These are phyloP conservation scores for Pantherophis alleghaniensis DNA, from an alignment of 2,797 vertebrate genomes.

Conservation along the genomic window DNA sequence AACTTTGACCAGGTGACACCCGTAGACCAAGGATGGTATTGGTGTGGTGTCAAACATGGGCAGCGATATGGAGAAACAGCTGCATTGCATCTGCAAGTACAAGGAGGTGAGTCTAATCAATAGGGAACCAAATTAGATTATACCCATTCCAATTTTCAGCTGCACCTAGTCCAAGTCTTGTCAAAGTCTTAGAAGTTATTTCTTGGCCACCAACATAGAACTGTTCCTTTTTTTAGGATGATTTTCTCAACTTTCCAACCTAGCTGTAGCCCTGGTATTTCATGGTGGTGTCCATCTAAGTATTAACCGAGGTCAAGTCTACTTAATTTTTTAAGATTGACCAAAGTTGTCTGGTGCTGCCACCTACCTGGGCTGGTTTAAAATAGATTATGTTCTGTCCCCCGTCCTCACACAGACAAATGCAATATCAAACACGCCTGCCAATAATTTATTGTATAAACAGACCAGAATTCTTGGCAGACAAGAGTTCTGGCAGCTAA, in stretches of 20 bases:
- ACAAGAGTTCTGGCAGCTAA: too few relatives aligned
- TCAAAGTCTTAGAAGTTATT: neutral
- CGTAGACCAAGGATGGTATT: slow-evolving; percentile 71
- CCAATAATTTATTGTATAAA: too few relatives aligned
- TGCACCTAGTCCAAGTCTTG: neutral
- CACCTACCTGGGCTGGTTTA: neutral
- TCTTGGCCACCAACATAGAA: neutral
- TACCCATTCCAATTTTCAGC: too few relatives aligned
- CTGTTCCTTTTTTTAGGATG: neutral
- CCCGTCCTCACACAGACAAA: too few relatives aligned
- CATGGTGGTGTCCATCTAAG: neutral
- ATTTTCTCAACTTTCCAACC: neutral
- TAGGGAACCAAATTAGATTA: neutral
- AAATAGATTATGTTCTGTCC: neutral
- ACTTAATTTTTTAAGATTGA: neutral
- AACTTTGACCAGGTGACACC: slow-evolving; percentile 27
- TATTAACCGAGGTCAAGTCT: neutral
- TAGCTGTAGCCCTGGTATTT: neutral
- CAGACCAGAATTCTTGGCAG: too few relatives aligned
- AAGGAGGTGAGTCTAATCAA: slow-evolving; percentile 47
- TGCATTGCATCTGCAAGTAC: slow-evolving; percentile 55
- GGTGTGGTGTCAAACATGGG: slow-evolving; percentile 68
- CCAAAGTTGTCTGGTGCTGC: neutral
- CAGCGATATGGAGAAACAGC: slow-evolving; percentile 39
- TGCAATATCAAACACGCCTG: too few relatives aligned